Base-by-base conservation (phyloP, 2,888 invertebrate genomes). In the Torymus auratus region DNA sequence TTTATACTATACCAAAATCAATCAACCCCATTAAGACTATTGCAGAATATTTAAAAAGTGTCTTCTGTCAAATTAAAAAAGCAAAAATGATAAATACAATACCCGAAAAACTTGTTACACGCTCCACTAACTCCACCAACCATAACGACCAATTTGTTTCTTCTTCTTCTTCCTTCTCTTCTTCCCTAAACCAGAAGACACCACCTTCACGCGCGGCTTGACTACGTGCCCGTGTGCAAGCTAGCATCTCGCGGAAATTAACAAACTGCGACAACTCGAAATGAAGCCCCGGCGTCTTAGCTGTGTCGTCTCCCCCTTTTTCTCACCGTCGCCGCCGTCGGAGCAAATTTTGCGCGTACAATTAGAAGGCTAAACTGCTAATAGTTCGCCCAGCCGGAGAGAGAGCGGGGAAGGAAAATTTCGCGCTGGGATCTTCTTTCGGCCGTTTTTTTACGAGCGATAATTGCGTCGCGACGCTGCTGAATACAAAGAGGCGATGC, bases 231-330 rank as follows among this genome's bases (percentile, higher is more conserved):
- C 62, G 7, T 7, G 64, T 50, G 56, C 67, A 52, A 78, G 73
- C 71, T 20, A 60, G 7, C 41, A 41, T 41, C 41, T 68, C 71
- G 14, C 67, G 76, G 74, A 83, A 83, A 84, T 84, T 78, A 83
- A 83, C 82, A 84, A 83, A 78, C 77, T 81, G 74, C 80, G 80
- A 73, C 79, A 80, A 68, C 73, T 67, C 71, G 77, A 80, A 83
- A 83, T 80, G 81, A 83, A 79, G 80, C 77, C 64, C 50, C 80
- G 60, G 69, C 15, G 69, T 50, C 56, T 60, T 73, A 15, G 13
- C 20, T 53, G n/a, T 60, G 17, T 20, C 61, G n/a, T 20, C 50
- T 23, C 67, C 62, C 71, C 61, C 64, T 64, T 82, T 61, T 72
- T 58, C 70, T 70, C 58, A 41, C 14, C 13, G 28, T 56, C 28